Evolutionary conservation across 2,888 invertebrate genomes (phyloP), one percentile per base, ranked within the genome.

Genomic region (Chymomyza procnemis): DNA sequence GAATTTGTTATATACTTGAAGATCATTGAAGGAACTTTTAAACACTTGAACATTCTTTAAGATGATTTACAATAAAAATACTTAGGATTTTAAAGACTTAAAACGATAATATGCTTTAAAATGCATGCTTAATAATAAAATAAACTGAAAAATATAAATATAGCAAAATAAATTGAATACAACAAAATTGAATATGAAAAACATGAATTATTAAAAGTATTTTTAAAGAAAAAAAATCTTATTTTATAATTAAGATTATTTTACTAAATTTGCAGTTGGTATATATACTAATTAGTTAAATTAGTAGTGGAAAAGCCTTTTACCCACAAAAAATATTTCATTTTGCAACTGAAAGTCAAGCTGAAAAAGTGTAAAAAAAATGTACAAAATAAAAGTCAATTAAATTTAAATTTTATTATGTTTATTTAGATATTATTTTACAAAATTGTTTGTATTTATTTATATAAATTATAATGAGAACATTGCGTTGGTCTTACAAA

Each of bases 401-500:
- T 85, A 64, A 80, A 71, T 78, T 75, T 79, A 86, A 69, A 76
- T 74, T 85, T 87, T 85, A 87, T 88, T 85, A 71, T 74, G 78
- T 81, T 75, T 76, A 74, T 76, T 81, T 75, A 77, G 74, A 73
- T 76, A 47, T 87, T 74, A 72, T 71, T 87, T 75, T 88, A 87
- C 85, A 88, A 73, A 75, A 71, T 70, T 70, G 54, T 64, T 57
- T 75, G 77, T 26, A 8, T 82, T 74, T 72, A 61, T 80, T 80
- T 85, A 41, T 84, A 80, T 80, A 85, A 85, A 83, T 87, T 81
- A 88, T 88, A 87, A 88, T 87, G 87, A 87, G 88, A 88, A 88
- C 87, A 88, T 88, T 88, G 84, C 85, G 77, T 85, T 87, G 76
- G 82, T 75, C 88, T 88, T 86, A 87, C 74, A 81, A 80, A 76